Evolutionary conservation across 2,797 vertebrate genomes (phyloP).

Genomic region (Centropyge bicolor): DNA sequence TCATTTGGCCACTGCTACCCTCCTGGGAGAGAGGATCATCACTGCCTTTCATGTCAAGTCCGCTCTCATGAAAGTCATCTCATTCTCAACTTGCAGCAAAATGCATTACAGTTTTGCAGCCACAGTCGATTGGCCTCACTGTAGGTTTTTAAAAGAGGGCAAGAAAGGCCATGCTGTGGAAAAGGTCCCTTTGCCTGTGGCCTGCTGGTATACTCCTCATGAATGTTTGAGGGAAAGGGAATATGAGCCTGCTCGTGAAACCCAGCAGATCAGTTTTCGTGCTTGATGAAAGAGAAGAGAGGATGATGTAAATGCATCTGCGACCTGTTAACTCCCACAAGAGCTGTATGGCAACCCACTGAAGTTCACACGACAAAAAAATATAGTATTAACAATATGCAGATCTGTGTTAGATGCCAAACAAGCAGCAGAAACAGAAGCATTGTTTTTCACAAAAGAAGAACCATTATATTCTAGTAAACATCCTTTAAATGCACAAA

Average conservation of each 20-base stretch:
- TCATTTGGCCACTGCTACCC: conserved; percentile 55
- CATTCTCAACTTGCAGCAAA: conserved; percentile 29
- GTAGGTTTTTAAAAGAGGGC: conserved; percentile 2
- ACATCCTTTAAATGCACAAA: conserved; percentile 29
- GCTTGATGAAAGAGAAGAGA: conserved; percentile 38
- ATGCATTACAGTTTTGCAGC: conserved; percentile 10
- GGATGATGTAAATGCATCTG: background rate
- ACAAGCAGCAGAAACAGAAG: background rate
- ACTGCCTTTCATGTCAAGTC: conserved; percentile 60
- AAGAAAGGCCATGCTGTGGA: background rate
- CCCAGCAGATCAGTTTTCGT: conserved; percentile 35
- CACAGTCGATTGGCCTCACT: background rate
- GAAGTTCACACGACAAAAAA: conserved; percentile 10
- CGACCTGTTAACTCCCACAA: background rate
- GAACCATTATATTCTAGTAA: conserved; percentile 14
- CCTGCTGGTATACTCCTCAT: conserved; percentile 26
- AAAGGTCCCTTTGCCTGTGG: background rate
- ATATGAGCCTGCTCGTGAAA: conserved; percentile 19
- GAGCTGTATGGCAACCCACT: conserved; percentile 16
- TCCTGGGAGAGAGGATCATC: conserved; percentile 57
- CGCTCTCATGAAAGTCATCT: conserved; percentile 43
- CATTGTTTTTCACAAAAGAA: conserved; percentile 6
- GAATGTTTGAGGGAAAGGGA: conserved; percentile 50
- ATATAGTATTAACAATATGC: conserved; percentile 1
- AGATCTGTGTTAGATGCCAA: conserved; percentile 16